A percentile compares a stretch with the other conserved stretches of the same genome.
Evolutionary conservation across 2,888 invertebrate genomes (phyloP).

Genomic region (Orthosia gracilis): DNA sequence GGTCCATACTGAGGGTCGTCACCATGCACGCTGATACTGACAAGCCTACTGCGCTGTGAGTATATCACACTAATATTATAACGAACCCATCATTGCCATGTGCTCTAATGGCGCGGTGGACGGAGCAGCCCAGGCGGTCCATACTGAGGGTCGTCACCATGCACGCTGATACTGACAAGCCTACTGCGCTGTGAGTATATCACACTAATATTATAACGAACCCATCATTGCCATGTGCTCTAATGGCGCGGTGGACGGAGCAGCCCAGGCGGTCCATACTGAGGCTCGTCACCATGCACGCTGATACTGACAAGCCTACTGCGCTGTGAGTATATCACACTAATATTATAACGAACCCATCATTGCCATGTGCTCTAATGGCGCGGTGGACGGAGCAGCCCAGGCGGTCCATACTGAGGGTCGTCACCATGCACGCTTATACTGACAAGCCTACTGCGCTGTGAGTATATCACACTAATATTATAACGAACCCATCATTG

Average conservation of each 20-base stretch:
- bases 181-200: constrained; percentile 75
- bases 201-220: no score
- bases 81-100: not conserved
- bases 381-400: constrained; percentile 71
- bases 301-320: constrained; percentile 72
- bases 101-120: constrained; percentile 74
- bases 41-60: not conserved
- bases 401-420: constrained; percentile 75
- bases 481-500: no score
- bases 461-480: no score
- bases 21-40: constrained; percentile 67
- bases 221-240: not conserved
- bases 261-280: constrained; percentile 76
- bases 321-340: constrained; percentile 32
- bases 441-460: constrained; percentile 48
- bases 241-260: constrained; percentile 75
- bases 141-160: constrained; percentile 79
- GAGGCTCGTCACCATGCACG: constrained; percentile 76
- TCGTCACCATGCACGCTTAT: constrained; percentile 75
- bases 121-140: constrained; percentile 71
- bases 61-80: no score
- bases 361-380: not conserved
- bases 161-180: constrained; percentile 68
- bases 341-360: no score
- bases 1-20: constrained; percentile 78